phyloP scores from a whole-genome alignment of 2,888 invertebrate species.

The Branchellion lobata region DNA sequence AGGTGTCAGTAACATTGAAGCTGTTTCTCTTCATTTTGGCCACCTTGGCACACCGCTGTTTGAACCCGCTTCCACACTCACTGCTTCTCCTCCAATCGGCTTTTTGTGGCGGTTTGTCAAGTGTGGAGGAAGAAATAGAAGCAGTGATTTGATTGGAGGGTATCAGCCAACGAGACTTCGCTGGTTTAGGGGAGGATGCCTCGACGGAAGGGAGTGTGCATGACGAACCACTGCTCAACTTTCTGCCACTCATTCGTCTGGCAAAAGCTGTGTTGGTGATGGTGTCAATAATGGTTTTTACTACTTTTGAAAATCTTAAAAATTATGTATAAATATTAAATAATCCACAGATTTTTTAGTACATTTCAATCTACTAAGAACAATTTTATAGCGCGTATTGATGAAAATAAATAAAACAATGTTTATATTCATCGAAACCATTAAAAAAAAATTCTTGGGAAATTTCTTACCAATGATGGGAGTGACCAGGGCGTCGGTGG shows the following conservation, averaged over 20 bases:
- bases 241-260: background rate
- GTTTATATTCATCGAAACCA: no score
- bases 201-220: background rate
- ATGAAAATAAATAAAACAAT: no score
- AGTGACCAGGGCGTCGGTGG: background rate
- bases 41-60: background rate
- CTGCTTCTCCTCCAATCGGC: background rate
- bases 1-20: background rate
- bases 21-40: no score
- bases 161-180: background rate
- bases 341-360: no score
- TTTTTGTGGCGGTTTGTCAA: background rate
- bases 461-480: background rate
- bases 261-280: conserved; percentile 1
- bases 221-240: background rate
- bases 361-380: no score
- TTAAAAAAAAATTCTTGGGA: no score
- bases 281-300: no score
- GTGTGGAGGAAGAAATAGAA: background rate
- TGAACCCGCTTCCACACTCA: background rate
- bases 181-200: background rate
- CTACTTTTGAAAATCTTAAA: no score
- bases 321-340: no score
- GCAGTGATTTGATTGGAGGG: background rate
- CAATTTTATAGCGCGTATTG: no score